Evolutionary conservation across 2,113 vertebrate species (phyloP).

Genomic region (Piaya cayana): DNA sequence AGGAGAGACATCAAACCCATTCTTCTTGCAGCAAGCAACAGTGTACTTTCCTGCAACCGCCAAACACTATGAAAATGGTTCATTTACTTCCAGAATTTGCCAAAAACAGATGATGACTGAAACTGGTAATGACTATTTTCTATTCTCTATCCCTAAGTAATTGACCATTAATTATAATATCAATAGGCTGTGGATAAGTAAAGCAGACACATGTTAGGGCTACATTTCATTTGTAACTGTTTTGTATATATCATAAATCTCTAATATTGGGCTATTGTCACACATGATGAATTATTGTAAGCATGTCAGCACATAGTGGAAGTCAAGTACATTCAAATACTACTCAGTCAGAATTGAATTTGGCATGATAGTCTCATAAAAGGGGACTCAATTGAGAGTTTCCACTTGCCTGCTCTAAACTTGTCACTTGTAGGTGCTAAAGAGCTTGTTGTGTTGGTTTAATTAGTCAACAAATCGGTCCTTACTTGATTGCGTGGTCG

Average conservation of each 20-base stretch:
- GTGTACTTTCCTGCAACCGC: conserved; percentile 65
- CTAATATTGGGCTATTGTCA: conserved; percentile 90
- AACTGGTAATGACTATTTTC: conserved; percentile 86
- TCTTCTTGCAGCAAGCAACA: conserved; percentile 54
- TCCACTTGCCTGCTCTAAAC: conserved; percentile 95
- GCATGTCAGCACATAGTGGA: conserved; percentile 89
- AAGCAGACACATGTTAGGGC: conserved; percentile 76
- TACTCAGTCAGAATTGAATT: conserved; percentile 98
- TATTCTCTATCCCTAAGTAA: conserved; percentile 80
- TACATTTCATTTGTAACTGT: conserved; percentile 82
- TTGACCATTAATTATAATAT: conserved; percentile 88
- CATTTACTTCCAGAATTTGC: conserved; percentile 77
- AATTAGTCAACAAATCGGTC: conserved; percentile 96
- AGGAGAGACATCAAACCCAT: conserved; percentile 12
- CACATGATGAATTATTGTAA: conserved; percentile 91
- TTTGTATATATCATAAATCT: conserved; percentile 89
- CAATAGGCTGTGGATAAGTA: conserved; percentile 81
- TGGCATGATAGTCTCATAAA: conserved; percentile 95
- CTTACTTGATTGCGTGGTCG: conserved; percentile 87
- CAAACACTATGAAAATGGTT: conserved; percentile 72
- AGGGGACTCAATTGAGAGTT: conserved; percentile 93
- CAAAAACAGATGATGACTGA: conserved; percentile 75
- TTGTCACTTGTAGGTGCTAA: conserved; percentile 92
- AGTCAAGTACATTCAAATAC: conserved; percentile 98
- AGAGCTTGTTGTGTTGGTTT: conserved; percentile 90